Evolutionary conservation across 2,888 invertebrate genomes (phyloP), one percentile per base, ranked within the genome.

Genomic region (Euphydryas editha): DNA sequence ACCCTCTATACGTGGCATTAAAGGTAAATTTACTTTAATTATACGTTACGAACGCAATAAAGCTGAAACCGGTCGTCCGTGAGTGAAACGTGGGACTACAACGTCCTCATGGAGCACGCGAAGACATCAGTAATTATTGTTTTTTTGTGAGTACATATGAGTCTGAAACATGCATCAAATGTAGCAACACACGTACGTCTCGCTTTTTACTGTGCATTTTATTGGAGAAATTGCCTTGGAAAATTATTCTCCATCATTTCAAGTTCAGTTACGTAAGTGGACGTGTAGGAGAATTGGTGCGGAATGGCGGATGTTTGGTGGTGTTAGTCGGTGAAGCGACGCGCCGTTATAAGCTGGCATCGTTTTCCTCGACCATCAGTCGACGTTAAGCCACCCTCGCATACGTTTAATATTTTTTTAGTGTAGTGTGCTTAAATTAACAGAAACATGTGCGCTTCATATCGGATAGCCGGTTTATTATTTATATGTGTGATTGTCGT

Each of bases 271-370:
- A 93, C 90, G 78, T 93, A 93, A 93, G 92, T 84, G 81, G 88
- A 91, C 90, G 90, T 92, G 91, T 86, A 78, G 83, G 87, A 87
- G 93, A 93, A 93, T 86, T 92, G 86, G 93, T 92, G 93, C 93
- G 91, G 93, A 93, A 93, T 92, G 86, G 92, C 93, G 93, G 93
- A 93, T 93, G 91, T 90, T 88, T 87, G 90, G 87, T 89, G 90
- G 87, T 87, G 89, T 87, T 85, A 87, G 83, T 86, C 90, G 90
- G 82, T 81, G 84, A 86, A 85, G 88, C 87, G 86, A 86, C 85
- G 86, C 86, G 81, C 88, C 81, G 88, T 90, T 93, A 93, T 93
- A 93, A 93, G 87, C 85, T 86, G 88, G 87, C 84, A 81, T 86
- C 83, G 82, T 82, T 81, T 80, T 80, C 85, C 83, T 77, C 80